phyloP scores from a whole-genome alignment of 2,797 vertebrate genomes.

The Chiroxiphia lanceolata region DNA sequence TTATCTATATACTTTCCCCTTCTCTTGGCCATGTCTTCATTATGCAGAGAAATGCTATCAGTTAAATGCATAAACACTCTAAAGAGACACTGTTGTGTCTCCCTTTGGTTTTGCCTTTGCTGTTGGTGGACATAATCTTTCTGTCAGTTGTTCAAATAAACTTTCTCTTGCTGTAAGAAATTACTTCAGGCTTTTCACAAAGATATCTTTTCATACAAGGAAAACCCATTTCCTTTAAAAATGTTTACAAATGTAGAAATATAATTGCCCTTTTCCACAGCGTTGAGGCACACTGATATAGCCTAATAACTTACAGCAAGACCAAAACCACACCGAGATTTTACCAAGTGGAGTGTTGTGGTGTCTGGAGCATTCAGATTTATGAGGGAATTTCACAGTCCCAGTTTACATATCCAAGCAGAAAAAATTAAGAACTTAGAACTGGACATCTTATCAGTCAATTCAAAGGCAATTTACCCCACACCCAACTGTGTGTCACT shows the following conservation, averaged over 20 bases:
- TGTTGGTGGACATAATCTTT: neutral
- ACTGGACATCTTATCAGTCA: neutral
- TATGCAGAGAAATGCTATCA: neutral
- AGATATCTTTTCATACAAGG: neutral
- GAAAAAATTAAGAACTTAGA: neutral
- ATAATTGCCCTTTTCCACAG: neutral
- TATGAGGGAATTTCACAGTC: neutral
- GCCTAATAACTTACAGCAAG: neutral
- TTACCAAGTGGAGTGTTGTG: neutral
- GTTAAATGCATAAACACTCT: neutral
- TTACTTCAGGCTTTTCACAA: neutral
- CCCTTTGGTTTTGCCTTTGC: neutral
- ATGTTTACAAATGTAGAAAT: neutral
- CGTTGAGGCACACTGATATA: neutral
- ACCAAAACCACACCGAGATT: neutral
- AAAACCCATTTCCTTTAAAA: neutral
- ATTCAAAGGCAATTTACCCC: neutral
- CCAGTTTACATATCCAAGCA: neutral
- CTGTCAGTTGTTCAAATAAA: neutral
- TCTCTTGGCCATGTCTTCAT: neutral
- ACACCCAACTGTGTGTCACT: neutral
- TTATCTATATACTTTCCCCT: neutral
- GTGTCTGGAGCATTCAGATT: neutral
- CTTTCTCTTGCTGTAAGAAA: neutral
- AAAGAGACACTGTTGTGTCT: neutral